Base-by-base conservation (phyloP, 2,113 vertebrate genomes). In the Stictonetta naevosa region DNA sequence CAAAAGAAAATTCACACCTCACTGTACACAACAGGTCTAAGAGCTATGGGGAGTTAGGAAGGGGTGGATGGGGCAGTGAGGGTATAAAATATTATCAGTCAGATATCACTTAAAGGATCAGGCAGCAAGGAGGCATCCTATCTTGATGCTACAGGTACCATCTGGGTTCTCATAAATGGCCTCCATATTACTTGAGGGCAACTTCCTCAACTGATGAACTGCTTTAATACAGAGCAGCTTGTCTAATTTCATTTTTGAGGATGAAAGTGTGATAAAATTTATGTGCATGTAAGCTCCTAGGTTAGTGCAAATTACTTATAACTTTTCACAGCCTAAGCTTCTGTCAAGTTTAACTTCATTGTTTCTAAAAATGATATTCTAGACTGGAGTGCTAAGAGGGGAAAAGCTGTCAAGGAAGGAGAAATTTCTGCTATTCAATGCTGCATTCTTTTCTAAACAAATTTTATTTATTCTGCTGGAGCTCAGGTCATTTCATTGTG, bases 211-310 rank as follows among this genome's bases (percentile, higher is more conserved):
- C 58, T 88, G 68, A 92, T 93, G 28, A 88, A 80, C 48, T 73
- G 56, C 71, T 91, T 93, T 92, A 91, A 97, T 81, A 93, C 56
- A 88, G 21, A 93, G 56, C 52, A 93, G 77, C 58, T 48, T 85
- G 50, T 76, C 34, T 92, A 80, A 87, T 82, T 66, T 69, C 75
- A 93, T 92, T 97, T 92, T 66, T 83, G 78, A 91, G 25, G 72
- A 77, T 91, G 36, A 69, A 92, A 92, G 62, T 83, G 55, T 81
- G 63, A 76, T 40, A 82, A 92, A 93, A 88, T 90, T 76, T 73
- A 84, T n/a, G 44, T 76, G 63, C 67, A 67, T 73, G 64, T 42
- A 86, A 56, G 64, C 46, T 95, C 68, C 46, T 67, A n/a, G 34
- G 40, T 94, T 84, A 40, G 48, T 93, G 68, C 60, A 53, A 60